Evolutionary conservation across 2,113 vertebrate genomes (phyloP).

Genomic region (Oryzias curvinotus): DNA sequence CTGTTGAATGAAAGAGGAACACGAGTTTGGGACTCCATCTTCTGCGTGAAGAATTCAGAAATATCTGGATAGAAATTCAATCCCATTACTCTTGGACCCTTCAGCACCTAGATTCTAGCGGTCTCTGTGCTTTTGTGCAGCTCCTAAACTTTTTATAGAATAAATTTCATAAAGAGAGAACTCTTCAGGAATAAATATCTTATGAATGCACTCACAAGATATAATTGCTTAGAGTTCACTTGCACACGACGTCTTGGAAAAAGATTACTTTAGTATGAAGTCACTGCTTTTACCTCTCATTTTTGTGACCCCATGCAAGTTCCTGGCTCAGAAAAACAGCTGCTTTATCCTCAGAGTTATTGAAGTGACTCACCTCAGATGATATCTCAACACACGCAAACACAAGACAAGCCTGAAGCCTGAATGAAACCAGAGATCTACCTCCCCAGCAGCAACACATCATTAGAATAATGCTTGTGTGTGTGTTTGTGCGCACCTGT

Average conservation of each 20-base stretch:
- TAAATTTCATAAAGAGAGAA: conserved; percentile 39
- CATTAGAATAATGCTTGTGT: conserved; percentile 48
- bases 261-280: not conserved
- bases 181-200: conserved; percentile 55
- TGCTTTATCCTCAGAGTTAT: conserved; percentile 27
- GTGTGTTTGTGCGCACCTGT: conserved; percentile 21
- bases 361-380: conserved; percentile 60
- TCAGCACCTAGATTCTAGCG: conserved; percentile 42
- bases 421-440: conserved; percentile 77
- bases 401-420: conserved; percentile 60
- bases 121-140: conserved; percentile 51
- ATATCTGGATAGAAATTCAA: conserved; percentile 56
- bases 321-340: conserved; percentile 2
- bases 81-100: conserved; percentile 64
- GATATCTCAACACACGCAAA: conserved; percentile 63
- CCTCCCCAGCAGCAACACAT: conserved; percentile 58
- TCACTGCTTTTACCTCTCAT: conserved; percentile 2
- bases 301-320: conserved; percentile 7
- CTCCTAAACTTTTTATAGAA: conserved; percentile 64
- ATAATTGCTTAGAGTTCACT: not conserved
- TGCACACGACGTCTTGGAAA: not conserved
- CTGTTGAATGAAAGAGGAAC: conserved; percentile 48
- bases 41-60: conserved; percentile 37
- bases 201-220: not conserved
- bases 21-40: conserved; percentile 38